Evolutionary conservation across 2,113 vertebrate genomes (phyloP), one percentile per base, ranked within the genome.

Genomic region (Alaudala cheleensis): DNA sequence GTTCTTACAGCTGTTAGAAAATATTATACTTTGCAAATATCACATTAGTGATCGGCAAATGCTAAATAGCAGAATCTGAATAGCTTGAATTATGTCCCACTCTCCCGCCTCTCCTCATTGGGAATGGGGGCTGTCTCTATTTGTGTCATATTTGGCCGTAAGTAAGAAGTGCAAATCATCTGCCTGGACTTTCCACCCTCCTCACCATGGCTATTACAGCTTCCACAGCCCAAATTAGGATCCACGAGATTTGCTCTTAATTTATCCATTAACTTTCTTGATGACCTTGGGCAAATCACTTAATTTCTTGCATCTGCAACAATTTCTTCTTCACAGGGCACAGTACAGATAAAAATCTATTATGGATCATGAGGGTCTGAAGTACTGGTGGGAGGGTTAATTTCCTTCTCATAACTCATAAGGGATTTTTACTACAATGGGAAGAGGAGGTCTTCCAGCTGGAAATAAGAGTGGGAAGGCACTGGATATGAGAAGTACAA

Each of bases 1-100:
- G 94, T 97, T 96, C 94, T 95, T 97, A 96, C 96, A 98, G 96
- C 97, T 97, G 95, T 96, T 97, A 96, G 95, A 95, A 97, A 97
- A 96, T 95, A 93, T 90, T 96, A 93, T 81, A 96, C 94, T 98
- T 97, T 91, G 92, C 93, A 97, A 96, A 97, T 96, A 96, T 95
- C 96, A 83, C 88, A 90, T 95, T 90, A 94, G 87, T 88, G 87
- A 95, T 72, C 77, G 73, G 81, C 90, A 95, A 94, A 96, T 86
- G 95, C 85, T 95, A 97, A 97, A 95, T 50, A 96, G 91, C 87
- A 92, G 83, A 88, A 92, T 94, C 81, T 88, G 93, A 96, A 96
- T 92, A 91, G 88, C 92, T 93, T 64, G 58, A 94, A 93, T 88
- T 93, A 96, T 54, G 58, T 81, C 78, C 93, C 90, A 11, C 49